Conservation (phyloP, 1,140 invertebrate species). For the Aphidius ervi region DNA sequence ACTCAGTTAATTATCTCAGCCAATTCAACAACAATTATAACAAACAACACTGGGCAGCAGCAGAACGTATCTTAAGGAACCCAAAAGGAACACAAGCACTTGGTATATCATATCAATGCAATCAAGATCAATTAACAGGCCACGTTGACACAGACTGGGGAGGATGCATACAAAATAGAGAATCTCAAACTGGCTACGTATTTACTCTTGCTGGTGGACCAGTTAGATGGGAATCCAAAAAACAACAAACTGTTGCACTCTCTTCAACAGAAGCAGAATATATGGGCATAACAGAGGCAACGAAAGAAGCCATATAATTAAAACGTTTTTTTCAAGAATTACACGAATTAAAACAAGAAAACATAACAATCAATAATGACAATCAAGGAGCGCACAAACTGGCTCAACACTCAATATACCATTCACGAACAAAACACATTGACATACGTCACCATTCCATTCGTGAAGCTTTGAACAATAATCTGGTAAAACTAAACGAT, state of each 20-base stretch:
- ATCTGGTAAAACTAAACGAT: no score
- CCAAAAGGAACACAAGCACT: conserved; percentile 24
- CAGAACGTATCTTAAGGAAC: conserved; percentile 28
- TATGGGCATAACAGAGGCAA: conserved; percentile 31
- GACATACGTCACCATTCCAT: no score
- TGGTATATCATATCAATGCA: conserved; percentile 3
- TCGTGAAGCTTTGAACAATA: no score
- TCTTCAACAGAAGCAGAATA: conserved; percentile 46
- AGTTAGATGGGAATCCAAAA: conserved; percentile 36
- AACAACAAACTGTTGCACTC: conserved; percentile 39
- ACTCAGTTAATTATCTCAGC: conserved; percentile 33
- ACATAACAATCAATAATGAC: conserved; percentile 23
- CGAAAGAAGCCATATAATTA: conserved; percentile 34
- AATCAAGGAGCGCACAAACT: conserved; percentile 31
- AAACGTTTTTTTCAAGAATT: conserved; percentile 19
- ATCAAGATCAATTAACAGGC: background rate
- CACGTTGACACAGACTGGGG: conserved; percentile 37
- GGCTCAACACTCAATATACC: conserved; percentile 22
- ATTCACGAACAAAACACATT: conserved; percentile 31
- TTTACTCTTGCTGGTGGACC: conserved; percentile 27
- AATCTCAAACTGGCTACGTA: conserved; percentile 32
- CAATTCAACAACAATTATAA: conserved; percentile 15
- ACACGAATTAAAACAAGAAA: background rate
- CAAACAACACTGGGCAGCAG: conserved; percentile 20
- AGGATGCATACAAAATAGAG: conserved; percentile 24